Evolutionary conservation across 2,888 invertebrate species (phyloP), one percentile per base, ranked within the genome.

Genomic region (Bembecia ichneumoniformis): DNA sequence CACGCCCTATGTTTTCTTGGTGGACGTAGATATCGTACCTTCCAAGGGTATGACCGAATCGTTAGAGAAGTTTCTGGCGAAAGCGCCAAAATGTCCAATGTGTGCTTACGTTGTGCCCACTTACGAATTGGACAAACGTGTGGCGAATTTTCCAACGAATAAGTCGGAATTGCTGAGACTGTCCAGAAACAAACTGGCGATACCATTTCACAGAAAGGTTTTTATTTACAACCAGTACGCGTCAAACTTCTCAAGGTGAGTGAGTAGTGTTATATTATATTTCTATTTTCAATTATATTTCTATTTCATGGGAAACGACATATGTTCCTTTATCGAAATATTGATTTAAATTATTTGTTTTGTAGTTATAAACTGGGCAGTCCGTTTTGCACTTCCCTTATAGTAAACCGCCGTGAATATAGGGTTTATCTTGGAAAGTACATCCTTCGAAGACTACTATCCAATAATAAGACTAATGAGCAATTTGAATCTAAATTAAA

Each of bases 161-260:
- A 96, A 96, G 77, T 90, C 91, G 15, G 94, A 94, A 60, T 78
- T 96, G 51, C 81, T 96, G 49, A 83, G 94, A 49, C 79, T 96
- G 54, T 92, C 94, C 1, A 91, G 89, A 63, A 93, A 93, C 65
- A 94, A 94, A 48, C 79, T 95, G 47, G 96, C 96, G 0, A 89
- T 96, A 72, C 96, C 96, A 0, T 96, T 96, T 71, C 96, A 96
- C 74, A 92, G 95, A 65, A 95, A 95, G 79, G 95, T 96, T 53
- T 96, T 96, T 75, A 95, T 96, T 62, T 94, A 95, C 74, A 96
- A 96, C 74, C 96, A 97, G 75, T 96, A 91, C 67, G 96, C 96
- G 4, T 96, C 96, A 0, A 96, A 97, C 79, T 96, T 96, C 75
- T 91, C 94, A 36, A 92, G 91, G 95, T 94, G 68, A 87, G 88